Conservation (phyloP, 1,140 invertebrate species). For the Nylanderia fulva region DNA sequence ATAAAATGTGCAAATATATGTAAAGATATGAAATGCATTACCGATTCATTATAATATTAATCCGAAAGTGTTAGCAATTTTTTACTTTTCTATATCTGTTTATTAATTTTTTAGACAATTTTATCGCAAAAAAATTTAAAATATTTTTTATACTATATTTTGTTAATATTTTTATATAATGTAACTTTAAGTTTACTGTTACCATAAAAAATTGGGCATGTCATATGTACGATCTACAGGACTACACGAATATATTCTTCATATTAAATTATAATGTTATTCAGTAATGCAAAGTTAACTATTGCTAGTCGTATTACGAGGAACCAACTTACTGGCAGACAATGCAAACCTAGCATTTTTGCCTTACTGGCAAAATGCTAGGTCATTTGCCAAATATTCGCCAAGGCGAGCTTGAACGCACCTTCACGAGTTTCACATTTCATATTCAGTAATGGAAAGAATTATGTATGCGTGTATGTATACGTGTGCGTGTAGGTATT, state of each 20-base stretch:
- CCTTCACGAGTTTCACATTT: conserved; percentile 32
- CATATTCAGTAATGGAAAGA: conserved; percentile 17
- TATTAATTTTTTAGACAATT: too few species aligned
- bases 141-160: background rate
- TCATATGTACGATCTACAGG: background rate
- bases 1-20: conserved; percentile 9
- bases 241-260: conserved; percentile 3
- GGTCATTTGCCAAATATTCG: conserved; percentile 48
- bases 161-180: background rate
- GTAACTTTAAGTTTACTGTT: background rate
- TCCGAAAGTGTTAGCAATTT: background rate
- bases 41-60: background rate
- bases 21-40: conserved; percentile 1
- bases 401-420: background rate
- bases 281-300: conserved; percentile 24
- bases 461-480: background rate
- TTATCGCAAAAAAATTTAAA: background rate
- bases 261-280: conserved; percentile 4
- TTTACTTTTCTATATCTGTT: background rate
- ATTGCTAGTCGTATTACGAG: conserved; percentile 22
- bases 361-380: too few species aligned
- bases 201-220: background rate
- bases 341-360: too few species aligned
- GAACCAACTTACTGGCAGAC: conserved; percentile 9
- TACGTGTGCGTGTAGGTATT: background rate